Evolutionary conservation across 2,113 vertebrate species (phyloP), one percentile per base, ranked within the genome.

Genomic region (Mus pahari): DNA sequence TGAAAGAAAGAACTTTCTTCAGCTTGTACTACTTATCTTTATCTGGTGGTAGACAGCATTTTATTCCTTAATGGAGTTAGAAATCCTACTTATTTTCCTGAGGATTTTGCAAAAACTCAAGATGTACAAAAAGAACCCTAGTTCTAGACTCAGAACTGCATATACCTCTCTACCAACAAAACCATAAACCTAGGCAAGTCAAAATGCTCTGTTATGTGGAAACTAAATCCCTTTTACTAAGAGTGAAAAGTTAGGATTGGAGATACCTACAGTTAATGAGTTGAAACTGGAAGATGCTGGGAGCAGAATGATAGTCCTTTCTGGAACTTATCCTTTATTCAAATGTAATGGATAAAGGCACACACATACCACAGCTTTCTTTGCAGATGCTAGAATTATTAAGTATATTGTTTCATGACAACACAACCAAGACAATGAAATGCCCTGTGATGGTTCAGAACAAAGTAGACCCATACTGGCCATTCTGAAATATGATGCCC

Each of bases 381-480:
- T 42, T 53, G 16, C 83, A 74, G 48, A 58, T 53, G 19, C 87
- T 88, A 79, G 62, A 83, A 81, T 42, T 53, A 7, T 42, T 42
- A 64, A 86, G 74, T 95, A 7, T 77, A 16, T 42, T 53, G 58
- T 39, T 78, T 86, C 68, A 79, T 88, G 48, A 75, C 60, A 90
- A 50, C n/a, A 92, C n/a, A 93, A 26, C 74, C 62, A 64, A 68
- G 48, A 92, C 26, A 78, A 48, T 74, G 66, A 96, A 60, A 62
- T 91, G 71, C 82, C 55, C 22, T 66, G 16, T 74, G 88, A 53
- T 39, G 87, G 68, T 70, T 70, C 58, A 87, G 39, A 96, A 90
- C n/a, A 71, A 96, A 95, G 77, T 0, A 71, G 87, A 90, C 20
- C 79, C 58, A 88, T 45, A 68, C 68, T 33, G 48, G 31, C 36